Base-by-base conservation (phyloP, 2,113 vertebrate genomes). In the Epinephelus cyanopodus region DNA sequence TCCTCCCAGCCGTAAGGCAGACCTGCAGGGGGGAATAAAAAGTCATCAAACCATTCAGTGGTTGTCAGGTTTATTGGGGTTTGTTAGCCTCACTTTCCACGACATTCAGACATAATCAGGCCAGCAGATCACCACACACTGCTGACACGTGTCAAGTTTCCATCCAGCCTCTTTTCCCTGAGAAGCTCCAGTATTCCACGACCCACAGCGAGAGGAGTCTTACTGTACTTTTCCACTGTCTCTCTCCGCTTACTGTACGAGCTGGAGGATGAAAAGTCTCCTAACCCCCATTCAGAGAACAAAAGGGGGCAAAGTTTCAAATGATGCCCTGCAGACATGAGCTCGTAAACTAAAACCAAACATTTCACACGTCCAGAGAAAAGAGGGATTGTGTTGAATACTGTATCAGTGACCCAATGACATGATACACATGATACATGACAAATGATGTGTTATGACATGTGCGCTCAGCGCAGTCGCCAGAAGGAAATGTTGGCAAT, bases 1-100 rank as follows among this genome's bases (percentile, higher is more conserved):
- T 98, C 96, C 87, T 98, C 97, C 97, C 96, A 98, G 83, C 97
- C 97, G 4, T 96, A 97, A 67, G 97, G 97, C 85, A 97, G 95
- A 94, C 94, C 97, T 97, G 77, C 89, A 87, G 94, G 1, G 57
- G 64, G 83, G 61, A 81, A 25, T 2, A 54, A 18, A 15, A 5
- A 21, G 9, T 9, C 29, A 58, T n/a, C 2, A 67, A 71, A n/a
- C 58, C 18, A 1, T 45, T 68, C 4, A 42, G 27, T 33, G n/a
- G 39, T 33, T 1, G 0, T 60, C 65, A n/a, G 54, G 33, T 19
- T 50, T 9, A 12, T n/a, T 14, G 45, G 23, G 58, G 42, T 12
- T 3, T 45, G 42, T 10, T 45, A 11, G 42, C 27, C 37, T n/a
- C 8, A 47, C 13, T 45, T 25, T 23, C 17, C 12, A n/a, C 0